phyloP scores from a whole-genome alignment of 2,888 invertebrate genomes.

The Uropetala carovei region DNA sequence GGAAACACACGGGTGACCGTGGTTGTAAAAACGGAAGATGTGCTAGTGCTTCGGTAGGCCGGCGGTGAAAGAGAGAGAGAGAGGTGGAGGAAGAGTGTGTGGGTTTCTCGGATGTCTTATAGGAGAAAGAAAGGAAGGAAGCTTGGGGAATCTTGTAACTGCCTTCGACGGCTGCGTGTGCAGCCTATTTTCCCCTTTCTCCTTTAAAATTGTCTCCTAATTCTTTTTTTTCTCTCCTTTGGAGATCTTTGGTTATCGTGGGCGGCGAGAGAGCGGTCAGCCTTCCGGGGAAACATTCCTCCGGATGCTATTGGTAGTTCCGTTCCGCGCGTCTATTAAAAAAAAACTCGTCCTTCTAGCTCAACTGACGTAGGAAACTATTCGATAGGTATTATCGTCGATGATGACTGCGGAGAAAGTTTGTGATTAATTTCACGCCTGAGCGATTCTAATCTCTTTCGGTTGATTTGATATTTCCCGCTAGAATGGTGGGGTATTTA shows the following conservation, averaged over 20 bases:
- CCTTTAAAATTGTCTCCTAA: not conserved
- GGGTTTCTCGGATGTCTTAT: not conserved
- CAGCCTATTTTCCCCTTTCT: not conserved
- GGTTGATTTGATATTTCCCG: no score
- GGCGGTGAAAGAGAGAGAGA: not conserved
- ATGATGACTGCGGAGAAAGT: no score
- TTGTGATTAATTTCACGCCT: no score
- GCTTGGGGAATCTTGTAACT: not conserved
- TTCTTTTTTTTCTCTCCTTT: not conserved
- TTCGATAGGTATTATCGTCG: no score
- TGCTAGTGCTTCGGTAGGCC: not conserved
- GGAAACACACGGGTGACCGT: conserved; percentile 10
- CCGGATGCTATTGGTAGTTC: not conserved
- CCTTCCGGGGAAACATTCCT: not conserved
- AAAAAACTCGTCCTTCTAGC: no score
- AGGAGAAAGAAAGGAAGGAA: no score
- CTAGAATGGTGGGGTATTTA: no score
- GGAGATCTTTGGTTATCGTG: conserved; percentile 11
- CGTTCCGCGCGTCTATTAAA: not conserved
- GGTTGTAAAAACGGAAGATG: conserved; percentile 8
- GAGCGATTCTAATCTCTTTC: no score
- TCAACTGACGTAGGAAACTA: no score
- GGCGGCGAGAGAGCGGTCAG: conserved; percentile 38
- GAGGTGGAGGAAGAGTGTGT: not conserved
- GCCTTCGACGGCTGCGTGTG: conserved; percentile 19